Evolutionary conservation across 92 coral and sea anemone species (phyloP).

Genomic region (Epizoanthus fatuus): DNA sequence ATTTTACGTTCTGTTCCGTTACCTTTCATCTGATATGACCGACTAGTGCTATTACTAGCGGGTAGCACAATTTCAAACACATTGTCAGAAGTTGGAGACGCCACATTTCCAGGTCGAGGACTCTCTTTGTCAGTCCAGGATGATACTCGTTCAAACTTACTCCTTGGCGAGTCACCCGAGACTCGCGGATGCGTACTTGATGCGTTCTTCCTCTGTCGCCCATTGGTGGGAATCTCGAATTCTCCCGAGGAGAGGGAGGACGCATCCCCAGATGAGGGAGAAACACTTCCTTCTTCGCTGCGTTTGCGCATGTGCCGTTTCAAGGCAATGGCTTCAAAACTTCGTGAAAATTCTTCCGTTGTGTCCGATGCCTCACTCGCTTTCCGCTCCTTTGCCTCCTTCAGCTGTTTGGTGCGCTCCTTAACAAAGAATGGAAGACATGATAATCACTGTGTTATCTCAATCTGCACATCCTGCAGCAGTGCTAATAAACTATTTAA

Average conservation of each 20-base stretch:
- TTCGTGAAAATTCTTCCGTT: constrained; percentile 14
- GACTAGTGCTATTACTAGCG: not conserved
- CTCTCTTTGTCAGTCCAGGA: constrained; percentile 17
- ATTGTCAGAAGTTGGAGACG: not conserved
- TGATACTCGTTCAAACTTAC: constrained; percentile 1
- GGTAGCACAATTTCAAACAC: not conserved
- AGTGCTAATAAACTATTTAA: too few relatives aligned
- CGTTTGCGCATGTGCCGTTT: constrained; percentile 24
- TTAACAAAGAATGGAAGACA: not conserved
- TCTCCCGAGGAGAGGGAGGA: constrained; percentile 44
- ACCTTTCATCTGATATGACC: not conserved
- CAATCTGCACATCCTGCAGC: too few relatives aligned
- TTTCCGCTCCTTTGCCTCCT: constrained; percentile 14
- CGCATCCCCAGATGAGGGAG: constrained; percentile 33
- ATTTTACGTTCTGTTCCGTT: not conserved
- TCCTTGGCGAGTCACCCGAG: constrained; percentile 1
- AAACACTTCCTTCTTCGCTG: constrained; percentile 32
- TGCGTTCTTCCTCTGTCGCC: not conserved
- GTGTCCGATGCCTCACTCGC: constrained; percentile 13
- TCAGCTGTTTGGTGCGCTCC: constrained; percentile 30
- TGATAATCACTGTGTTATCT: not conserved
- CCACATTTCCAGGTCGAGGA: constrained; percentile 1
- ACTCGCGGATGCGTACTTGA: not conserved
- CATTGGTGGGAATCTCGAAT: constrained; percentile 22
- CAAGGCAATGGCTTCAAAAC: constrained; percentile 25